These are phyloP conservation scores for Artemia sinica DNA, from an alignment of 2,888 invertebrate genomes.

Conservation along the genomic window DNA sequence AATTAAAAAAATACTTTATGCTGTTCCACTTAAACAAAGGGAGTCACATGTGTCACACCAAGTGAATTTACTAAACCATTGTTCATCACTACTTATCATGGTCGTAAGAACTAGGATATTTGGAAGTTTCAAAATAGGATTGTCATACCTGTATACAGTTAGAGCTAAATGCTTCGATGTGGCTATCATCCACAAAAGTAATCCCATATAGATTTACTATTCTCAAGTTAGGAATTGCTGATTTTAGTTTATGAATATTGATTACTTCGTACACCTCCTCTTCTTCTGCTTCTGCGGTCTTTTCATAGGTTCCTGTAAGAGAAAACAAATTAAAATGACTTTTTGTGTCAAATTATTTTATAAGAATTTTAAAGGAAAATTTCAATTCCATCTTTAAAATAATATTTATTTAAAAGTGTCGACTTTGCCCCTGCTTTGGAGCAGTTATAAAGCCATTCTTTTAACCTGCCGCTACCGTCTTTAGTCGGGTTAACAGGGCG, in stretches of 20 bases:
- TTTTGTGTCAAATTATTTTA: neutral
- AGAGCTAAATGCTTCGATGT: constrained; percentile 91
- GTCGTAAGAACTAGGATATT: too few relatives aligned
- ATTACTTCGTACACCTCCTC: constrained; percentile 98
- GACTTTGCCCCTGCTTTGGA: too few relatives aligned
- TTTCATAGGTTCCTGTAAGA: constrained; percentile 71
- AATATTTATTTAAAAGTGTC: too few relatives aligned
- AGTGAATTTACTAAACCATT: too few relatives aligned
- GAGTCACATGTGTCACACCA: neutral
- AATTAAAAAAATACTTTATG: neutral
- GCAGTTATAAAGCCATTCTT: too few relatives aligned
- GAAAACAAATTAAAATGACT: neutral
- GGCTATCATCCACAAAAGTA: constrained; percentile 93
- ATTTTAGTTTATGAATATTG: constrained; percentile 94
- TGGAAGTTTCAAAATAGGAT: too few relatives aligned
- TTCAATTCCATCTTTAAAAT: too few relatives aligned
- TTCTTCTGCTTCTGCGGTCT: constrained; percentile 81
- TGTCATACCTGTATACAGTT: constrained; percentile 68
- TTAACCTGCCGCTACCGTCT: too few relatives aligned
- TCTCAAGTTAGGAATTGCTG: constrained; percentile 88
- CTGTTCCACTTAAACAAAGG: constrained; percentile 16
- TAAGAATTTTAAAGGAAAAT: too few relatives aligned
- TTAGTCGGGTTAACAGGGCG: too few relatives aligned
- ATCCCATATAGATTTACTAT: constrained; percentile 97
- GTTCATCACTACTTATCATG: too few relatives aligned